Percentiles rank a stretch among this genome's conserved stretches.
These are phyloP conservation scores for Stegana nigrithorax DNA, from an alignment of 2,888 invertebrate genomes.

Conservation along the genomic window DNA sequence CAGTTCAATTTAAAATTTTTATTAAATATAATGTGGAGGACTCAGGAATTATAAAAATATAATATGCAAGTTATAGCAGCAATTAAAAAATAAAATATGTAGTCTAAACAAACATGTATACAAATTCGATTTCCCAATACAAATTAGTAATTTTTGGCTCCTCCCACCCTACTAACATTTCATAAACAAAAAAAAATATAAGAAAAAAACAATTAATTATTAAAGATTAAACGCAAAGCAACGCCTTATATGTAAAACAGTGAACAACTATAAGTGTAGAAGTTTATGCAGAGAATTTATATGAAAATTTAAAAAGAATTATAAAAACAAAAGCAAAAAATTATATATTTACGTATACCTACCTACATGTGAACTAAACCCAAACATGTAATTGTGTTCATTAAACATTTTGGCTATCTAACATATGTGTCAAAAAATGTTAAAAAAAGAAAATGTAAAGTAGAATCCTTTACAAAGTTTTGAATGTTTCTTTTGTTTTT, in stretches of 20 bases:
- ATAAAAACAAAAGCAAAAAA: background rate
- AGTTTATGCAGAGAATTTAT: background rate
- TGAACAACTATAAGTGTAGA: no score
- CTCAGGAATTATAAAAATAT: constrained; percentile 22
- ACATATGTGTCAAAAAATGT: background rate
- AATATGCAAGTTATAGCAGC: background rate
- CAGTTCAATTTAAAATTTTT: no score
- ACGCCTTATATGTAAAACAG: background rate
- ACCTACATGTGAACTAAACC: background rate
- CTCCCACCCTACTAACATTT: background rate
- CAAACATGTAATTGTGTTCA: constrained; percentile 15
- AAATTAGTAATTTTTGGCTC: background rate
- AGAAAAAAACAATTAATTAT: background rate
- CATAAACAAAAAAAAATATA: background rate
- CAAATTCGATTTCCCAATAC: background rate
- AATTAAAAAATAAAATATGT: background rate
- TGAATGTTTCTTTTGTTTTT: background rate
- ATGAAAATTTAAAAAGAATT: background rate
- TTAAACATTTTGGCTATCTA: background rate
- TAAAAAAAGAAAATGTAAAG: background rate
- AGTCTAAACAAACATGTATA: background rate
- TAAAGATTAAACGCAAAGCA: background rate
- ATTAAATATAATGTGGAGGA: constrained; percentile 23
- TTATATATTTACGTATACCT: background rate
- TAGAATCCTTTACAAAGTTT: background rate